These are phyloP conservation scores for Mechanitis messenoides DNA, from an alignment of 2,888 invertebrate genomes.

Conservation along the genomic window DNA sequence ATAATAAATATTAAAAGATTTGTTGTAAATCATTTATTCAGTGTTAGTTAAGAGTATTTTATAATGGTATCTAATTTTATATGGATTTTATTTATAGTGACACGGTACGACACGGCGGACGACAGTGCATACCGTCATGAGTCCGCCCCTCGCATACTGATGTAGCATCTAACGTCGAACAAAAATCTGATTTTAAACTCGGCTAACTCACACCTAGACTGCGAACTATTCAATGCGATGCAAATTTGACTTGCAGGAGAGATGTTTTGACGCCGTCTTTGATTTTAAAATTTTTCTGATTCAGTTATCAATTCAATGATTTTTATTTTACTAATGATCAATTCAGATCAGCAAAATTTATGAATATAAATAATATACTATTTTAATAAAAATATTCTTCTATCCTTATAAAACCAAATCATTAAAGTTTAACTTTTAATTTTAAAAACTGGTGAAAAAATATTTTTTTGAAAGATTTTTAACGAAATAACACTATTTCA, in stretches of 20 bases:
- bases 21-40: neutral
- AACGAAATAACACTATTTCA: neutral
- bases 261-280: neutral
- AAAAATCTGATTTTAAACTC: slow-evolving; percentile 30
- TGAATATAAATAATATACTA: too few relatives aligned
- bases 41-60: neutral
- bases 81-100: slow-evolving; percentile 31
- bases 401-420: too few relatives aligned
- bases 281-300: neutral
- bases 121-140: slow-evolving; percentile 68
- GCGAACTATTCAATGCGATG: slow-evolving; percentile 29
- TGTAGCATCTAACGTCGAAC: slow-evolving; percentile 35
- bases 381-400: too few relatives aligned
- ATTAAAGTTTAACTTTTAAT: too few relatives aligned
- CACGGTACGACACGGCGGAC: slow-evolving; percentile 49
- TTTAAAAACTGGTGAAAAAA: too few relatives aligned
- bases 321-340: too few relatives aligned
- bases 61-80: slow-evolving; percentile 21
- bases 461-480: too few relatives aligned
- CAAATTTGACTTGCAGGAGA: slow-evolving; percentile 17
- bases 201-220: slow-evolving; percentile 24
- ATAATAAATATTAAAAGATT: neutral
- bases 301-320: too few relatives aligned
- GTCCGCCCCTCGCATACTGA: slow-evolving; percentile 61
- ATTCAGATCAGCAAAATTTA: too few relatives aligned